Base-by-base conservation (phyloP, 2,888 invertebrate genomes). In the Micropterix aruncella region DNA sequence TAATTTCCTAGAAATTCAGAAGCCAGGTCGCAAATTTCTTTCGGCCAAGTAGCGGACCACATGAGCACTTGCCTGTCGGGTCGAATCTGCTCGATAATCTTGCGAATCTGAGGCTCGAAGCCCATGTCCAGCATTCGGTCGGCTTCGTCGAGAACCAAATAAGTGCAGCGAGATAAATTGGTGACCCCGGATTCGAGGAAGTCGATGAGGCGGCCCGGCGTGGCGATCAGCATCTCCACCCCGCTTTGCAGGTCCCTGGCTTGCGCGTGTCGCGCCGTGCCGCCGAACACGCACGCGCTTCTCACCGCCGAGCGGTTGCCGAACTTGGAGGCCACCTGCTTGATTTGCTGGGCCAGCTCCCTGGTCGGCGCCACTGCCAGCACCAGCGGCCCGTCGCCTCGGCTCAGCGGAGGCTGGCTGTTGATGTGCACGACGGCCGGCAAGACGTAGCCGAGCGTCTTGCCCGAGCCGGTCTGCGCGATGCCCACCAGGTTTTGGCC, bases 41-140 rank as follows among this genome's bases (percentile, higher is more conserved):
- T 90, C 0, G 95, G 95, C 96, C 96, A 97, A 1, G 96, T 97
- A 0, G 96, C 96, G 48, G 93, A 93, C 83, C 93, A 96, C 96
- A 97, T 97, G 38, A 95, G 71, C 16, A 91, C 92, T 62, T 97
- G 96, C 53, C 95, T 75, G 58, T 94, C 93, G 5, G 89, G 85
- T 50, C 92, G 75, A 44, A 94, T 89, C 58, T 91, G 91, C 60
- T 88, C 86, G 45, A 93, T 70, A 52, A 93, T 90, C 64, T 91
- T 89, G 18, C 92, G 73, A 52, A 94, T 93, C 63, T 94, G 94
- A 1, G 94, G 94, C 59, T 95, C 94, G 64, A 95, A 95, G 18
- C 95, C 95, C 95, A 95, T 95, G 60, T 95, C 94, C 55, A 95
- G 67, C 94, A 95, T 95, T 47, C 94, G 75, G 60, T 95, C 91